Base-by-base conservation (phyloP, 2,888 invertebrate genomes). In the Thelaira solivaga region DNA sequence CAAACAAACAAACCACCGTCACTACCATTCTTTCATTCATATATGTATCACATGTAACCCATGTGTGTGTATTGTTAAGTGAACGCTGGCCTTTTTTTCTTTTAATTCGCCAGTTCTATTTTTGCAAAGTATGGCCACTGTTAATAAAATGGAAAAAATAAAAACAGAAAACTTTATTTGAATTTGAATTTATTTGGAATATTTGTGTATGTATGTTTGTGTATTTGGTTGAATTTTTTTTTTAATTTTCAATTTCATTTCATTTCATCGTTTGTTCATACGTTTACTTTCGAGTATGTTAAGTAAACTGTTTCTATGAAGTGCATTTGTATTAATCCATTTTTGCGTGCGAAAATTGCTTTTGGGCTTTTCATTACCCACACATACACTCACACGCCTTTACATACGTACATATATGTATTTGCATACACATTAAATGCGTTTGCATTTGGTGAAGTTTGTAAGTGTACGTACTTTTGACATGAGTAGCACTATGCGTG, bases 341-440 rank as follows among this genome's bases (percentile, higher is more conserved):
- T 74, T 81, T 79, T 76, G 71, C 62, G 76, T 80, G 71, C 26
- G 74, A 81, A 76, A 74, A 74, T 74, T 76, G 64, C 62, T 64
- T 79, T 74, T 80, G 64, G 76, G 64, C 45, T 3, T 39, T 71
- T 49, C 43, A 16, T 22, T 41, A 47, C 34, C 4, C 2, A 39
- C 36, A 13, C 1, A 34, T n/a, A 34, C 1, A 16, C 1, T 13
- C 2, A 16, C 16, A 16, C 16, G 36, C 16, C 5, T 39, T 13
- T 39, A 1, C 7, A 16, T 39, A 13, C 26, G 4, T 26, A 5
- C 4, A 6, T 6, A 26, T 6, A 26, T 5, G 26, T 26, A 26
- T 26, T 4, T 39, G 13, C 2, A 49, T 7, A 13, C 8, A 8
- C 8, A 8, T 16, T 49, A 2, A 22, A 10, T 47, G 4, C 7